Percentiles rank a stretch among this genome's conserved stretches.
These are phyloP conservation scores for Leucosticte australis DNA, from an alignment of 2,113 vertebrate genomes.

Conservation along the genomic window DNA sequence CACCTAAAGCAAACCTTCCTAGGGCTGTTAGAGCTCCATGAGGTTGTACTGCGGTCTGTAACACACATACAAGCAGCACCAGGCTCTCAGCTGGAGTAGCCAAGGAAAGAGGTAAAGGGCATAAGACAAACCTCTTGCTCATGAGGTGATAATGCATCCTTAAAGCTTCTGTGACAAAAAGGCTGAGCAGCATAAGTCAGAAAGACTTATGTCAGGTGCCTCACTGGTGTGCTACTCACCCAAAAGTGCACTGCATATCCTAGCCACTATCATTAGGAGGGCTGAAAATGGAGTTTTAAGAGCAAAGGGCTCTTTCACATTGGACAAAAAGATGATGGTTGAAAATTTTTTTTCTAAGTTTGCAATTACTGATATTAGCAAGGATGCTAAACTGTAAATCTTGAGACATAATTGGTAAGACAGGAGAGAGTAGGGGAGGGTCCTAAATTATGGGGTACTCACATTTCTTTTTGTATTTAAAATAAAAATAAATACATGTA, in stretches of 20 bases:
- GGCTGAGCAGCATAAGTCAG: background rate
- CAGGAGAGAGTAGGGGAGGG: background rate
- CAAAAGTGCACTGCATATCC: background rate
- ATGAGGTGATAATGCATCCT: background rate
- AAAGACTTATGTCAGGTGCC: background rate
- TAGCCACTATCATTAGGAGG: background rate
- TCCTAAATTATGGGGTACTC: background rate
- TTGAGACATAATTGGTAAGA: background rate
- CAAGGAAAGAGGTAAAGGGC: background rate
- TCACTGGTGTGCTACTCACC: background rate
- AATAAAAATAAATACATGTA: too few species aligned
- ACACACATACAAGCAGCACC: rapidly evolving
- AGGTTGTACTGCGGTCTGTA: background rate
- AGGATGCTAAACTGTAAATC: background rate
- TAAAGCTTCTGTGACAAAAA: background rate
- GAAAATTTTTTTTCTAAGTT: background rate
- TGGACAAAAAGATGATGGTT: background rate
- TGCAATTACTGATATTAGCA: background rate
- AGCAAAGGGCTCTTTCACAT: background rate
- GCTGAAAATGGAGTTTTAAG: background rate
- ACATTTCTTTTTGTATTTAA: background rate
- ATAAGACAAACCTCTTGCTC: background rate
- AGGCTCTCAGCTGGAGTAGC: background rate
- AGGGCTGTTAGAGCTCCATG: background rate
- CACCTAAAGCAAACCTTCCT: background rate